Base-by-base conservation (phyloP, 2,888 invertebrate genomes). In the Agrochola macilenta region DNA sequence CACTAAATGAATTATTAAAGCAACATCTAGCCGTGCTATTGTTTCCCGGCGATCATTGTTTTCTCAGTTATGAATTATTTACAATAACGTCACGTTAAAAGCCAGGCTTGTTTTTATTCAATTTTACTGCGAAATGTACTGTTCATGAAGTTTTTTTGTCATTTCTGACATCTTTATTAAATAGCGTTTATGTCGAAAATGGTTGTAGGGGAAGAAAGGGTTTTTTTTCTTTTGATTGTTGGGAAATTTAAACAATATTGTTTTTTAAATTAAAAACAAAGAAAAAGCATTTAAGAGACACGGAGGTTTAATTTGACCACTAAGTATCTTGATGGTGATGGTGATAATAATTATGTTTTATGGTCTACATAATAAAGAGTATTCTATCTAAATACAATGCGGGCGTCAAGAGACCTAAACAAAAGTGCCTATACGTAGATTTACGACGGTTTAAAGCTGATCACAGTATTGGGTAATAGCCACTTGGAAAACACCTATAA, bases 41-140 rank as follows among this genome's bases (percentile, higher is more conserved):
- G 82, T 82, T 82, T 54, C 39, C 5, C 12, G 74, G 73, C 49
- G 72, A 68, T 82, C 46, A 60, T 12, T 81, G 84, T 84, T 74
- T 77, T 76, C 74, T 63, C 64, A 74, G 71, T 69, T 69, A 60
- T 75, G 68, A 78, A 82, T 84, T 66, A 78, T 82, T 78, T 63
- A 78, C 72, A 76, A 52, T 66, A 68, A 61, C 26, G 61, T 57
- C 3, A 35, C 64, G 35, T 68, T 70, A 26, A 64, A 76, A 70
- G 49, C 1, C 35, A 46, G 43, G n/a, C 7, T 9, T 71, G n/a
- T 74, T 74, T 82, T 54, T 66, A 52, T 74, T 78, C 23, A 71
- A 65, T 78, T 82, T 69, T 14, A 52, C 12, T 49, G 49, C 39
- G 43, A 49, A 82, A 80, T 70, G 35, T 74, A 39, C 35, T 57